Conservation (phyloP, 2,888 invertebrate genomes). For the Lamellibrachia columna region DNA sequence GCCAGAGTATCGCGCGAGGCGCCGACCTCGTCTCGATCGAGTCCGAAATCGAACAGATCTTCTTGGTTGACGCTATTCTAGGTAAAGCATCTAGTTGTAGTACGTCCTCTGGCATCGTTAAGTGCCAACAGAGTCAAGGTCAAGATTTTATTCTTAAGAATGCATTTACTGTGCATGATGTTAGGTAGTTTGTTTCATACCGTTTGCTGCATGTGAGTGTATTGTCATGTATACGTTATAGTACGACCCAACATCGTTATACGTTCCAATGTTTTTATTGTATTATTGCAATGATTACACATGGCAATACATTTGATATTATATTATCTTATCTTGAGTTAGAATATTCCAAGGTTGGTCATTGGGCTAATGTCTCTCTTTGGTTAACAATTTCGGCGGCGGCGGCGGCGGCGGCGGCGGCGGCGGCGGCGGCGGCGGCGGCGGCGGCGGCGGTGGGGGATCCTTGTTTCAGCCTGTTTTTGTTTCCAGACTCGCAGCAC, state of each 20-base stretch:
- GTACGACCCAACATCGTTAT: too few species aligned
- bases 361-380: too few species aligned
- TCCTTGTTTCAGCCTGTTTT: background rate
- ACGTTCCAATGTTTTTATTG: too few species aligned
- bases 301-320: too few species aligned
- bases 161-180: background rate
- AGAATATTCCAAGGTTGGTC: too few species aligned
- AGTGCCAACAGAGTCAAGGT: background rate
- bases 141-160: background rate
- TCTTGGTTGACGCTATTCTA: background rate
- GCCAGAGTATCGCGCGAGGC: background rate
- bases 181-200: too few species aligned
- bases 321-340: too few species aligned
- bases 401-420: background rate
- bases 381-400: too few species aligned
- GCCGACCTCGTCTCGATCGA: conserved; percentile 10
- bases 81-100: background rate
- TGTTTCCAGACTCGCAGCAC: background rate
- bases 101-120: background rate
- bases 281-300: too few species aligned
- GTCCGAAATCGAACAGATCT: background rate
- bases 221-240: too few species aligned
- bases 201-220: too few species aligned
- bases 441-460: background rate
- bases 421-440: background rate